These are phyloP conservation scores for Semnornis frantzii DNA, from an alignment of 2,113 vertebrate genomes.

Conservation along the genomic window DNA sequence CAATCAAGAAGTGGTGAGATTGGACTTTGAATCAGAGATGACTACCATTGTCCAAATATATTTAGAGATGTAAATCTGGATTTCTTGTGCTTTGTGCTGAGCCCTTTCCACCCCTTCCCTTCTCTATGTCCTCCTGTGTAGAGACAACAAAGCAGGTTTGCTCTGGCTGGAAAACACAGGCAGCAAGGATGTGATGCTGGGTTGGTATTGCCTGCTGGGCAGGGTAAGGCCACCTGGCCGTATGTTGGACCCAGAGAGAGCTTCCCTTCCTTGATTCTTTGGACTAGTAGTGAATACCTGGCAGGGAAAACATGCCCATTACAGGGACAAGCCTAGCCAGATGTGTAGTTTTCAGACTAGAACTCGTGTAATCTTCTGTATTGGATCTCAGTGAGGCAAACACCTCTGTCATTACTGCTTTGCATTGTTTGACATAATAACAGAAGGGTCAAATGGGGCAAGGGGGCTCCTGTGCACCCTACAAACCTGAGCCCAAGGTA, in stretches of 20 bases:
- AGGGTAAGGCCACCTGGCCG: not conserved
- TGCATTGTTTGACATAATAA: not conserved
- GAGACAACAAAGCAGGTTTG: not conserved
- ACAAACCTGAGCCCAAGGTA: not conserved
- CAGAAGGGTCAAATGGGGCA: not conserved
- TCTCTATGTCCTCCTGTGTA: not conserved
- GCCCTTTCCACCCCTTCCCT: not conserved
- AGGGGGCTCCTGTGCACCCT: not conserved
- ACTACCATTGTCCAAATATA: not conserved
- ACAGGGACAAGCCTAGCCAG: not conserved
- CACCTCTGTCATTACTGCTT: fast-evolving
- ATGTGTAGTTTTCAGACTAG: not conserved
- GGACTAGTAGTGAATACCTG: not conserved
- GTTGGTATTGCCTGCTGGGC: not conserved
- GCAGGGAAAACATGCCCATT: not conserved
- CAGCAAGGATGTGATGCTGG: not conserved
- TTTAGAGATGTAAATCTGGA: not conserved
- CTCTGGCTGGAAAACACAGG: not conserved
- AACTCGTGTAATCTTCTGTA: not conserved
- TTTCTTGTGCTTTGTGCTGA: not conserved
- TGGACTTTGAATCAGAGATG: not conserved
- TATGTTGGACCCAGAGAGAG: fast-evolving
- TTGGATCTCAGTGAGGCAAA: not conserved
- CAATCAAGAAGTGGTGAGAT: not conserved
- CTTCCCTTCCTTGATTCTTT: not conserved